Evolutionary conservation across 23 tunicate genomes (phyloP).

Genomic region (Clavelina lepadiformis): DNA sequence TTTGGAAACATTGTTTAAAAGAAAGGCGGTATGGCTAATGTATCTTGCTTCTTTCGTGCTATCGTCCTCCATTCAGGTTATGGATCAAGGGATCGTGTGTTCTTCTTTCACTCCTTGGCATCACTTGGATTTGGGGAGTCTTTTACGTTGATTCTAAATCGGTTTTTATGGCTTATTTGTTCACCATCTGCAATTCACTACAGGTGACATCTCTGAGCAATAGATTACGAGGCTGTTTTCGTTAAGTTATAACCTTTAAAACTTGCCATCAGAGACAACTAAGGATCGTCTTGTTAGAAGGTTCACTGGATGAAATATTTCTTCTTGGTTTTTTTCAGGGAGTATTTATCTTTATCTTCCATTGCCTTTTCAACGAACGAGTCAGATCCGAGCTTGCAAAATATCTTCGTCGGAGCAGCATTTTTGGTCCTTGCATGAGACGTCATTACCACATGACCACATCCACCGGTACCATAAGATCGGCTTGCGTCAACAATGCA

Average conservation of each 20-base stretch:
- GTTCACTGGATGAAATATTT: neutral
- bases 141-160: conserved; percentile 32
- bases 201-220: conserved; percentile 17
- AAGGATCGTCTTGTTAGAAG: neutral
- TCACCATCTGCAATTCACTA: conserved; percentile 41
- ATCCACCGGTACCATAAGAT: conserved; percentile 6
- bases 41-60: too few species aligned
- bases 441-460: conserved; percentile 9
- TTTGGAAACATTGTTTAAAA: too few species aligned
- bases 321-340: conserved; percentile 31
- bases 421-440: conserved; percentile 26
- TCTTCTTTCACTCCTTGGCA: conserved; percentile 45
- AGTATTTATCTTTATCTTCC: conserved; percentile 59
- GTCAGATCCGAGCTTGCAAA: conserved; percentile 30
- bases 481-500: conserved; percentile 14
- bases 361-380: conserved; percentile 46
- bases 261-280: neutral
- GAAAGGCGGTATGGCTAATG: too few species aligned
- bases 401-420: conserved; percentile 17
- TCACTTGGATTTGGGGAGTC: conserved; percentile 58
- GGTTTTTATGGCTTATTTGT: conserved; percentile 44
- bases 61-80: conserved; percentile 25
- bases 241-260: neutral
- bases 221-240: neutral
- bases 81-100: conserved; percentile 56